A percentile compares a stretch with the other conserved stretches of the same genome.
Evolutionary conservation across 2,888 invertebrate genomes (phyloP).

Genomic region (Blastobasis adustella): DNA sequence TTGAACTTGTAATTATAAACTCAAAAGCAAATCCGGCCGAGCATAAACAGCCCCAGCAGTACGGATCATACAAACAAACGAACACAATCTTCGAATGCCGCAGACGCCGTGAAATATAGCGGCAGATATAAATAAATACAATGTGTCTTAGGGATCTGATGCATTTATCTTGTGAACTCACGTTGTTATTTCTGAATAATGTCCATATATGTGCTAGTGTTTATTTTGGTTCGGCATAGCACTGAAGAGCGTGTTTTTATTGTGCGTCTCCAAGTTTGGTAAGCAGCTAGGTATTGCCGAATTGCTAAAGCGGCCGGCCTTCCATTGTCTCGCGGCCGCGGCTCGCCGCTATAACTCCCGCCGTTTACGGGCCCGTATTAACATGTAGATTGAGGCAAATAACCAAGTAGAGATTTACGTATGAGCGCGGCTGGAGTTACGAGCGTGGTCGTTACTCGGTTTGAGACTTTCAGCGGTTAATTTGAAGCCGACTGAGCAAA

Average conservation of each 20-base stretch:
- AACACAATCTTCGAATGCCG: constrained; percentile 53
- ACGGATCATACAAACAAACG: constrained; percentile 45
- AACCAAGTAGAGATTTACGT: constrained; percentile 12
- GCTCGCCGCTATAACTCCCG: neutral
- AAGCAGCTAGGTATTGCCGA: constrained; percentile 17
- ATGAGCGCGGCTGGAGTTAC: constrained; percentile 7
- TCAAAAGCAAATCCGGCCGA: constrained; percentile 2
- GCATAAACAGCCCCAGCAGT: constrained; percentile 24
- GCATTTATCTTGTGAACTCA: constrained; percentile 46
- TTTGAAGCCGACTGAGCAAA: constrained; percentile 25
- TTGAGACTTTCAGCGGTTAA: constrained; percentile 21
- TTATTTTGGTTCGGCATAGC: too few relatives aligned
- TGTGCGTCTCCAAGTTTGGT: too few relatives aligned
- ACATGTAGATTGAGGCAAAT: constrained; percentile 5
- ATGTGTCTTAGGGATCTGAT: constrained; percentile 36
- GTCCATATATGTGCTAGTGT: neutral
- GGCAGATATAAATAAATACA: constrained; percentile 49
- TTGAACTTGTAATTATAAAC: constrained; percentile 12
- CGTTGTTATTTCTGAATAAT: constrained; percentile 4
- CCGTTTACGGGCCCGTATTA: neutral
- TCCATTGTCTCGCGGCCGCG: constrained; percentile 41
- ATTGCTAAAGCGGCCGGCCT: constrained; percentile 41
- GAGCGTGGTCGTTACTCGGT: constrained; percentile 12
- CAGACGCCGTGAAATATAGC: constrained; percentile 44
- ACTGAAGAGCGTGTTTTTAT: too few relatives aligned